phyloP scores from a whole-genome alignment of 2,888 invertebrate species.

The Heteromurus nitidus region DNA sequence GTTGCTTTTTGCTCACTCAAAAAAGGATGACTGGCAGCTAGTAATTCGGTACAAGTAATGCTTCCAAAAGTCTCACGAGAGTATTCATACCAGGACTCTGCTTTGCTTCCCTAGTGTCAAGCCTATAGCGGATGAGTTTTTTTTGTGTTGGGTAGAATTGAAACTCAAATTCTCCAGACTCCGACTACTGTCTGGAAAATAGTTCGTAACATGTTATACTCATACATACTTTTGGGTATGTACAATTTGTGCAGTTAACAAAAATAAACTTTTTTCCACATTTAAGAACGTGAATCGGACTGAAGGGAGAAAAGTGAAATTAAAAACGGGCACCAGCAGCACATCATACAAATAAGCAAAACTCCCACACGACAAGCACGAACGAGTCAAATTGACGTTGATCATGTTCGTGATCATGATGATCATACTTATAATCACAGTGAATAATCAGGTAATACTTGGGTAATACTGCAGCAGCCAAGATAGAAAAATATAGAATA shows the following conservation, averaged over 20 bases:
- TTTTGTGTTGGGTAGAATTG: conserved; percentile 30
- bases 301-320: neutral
- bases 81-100: neutral
- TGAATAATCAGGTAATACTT: conserved; percentile 45
- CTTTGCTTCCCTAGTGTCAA: conserved; percentile 20
- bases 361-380: conserved; percentile 58
- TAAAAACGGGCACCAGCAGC: conserved; percentile 32
- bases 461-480: neutral
- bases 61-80: conserved; percentile 39
- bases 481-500: too few relatives aligned
- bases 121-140: neutral
- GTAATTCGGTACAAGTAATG: conserved; percentile 52
- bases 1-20: conserved; percentile 39
- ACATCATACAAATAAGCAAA: conserved; percentile 27
- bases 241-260: too few relatives aligned
- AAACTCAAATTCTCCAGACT: conserved; percentile 47
- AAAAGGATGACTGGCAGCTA: conserved; percentile 41
- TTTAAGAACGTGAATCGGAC: too few relatives aligned
- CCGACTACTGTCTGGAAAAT: conserved; percentile 1
- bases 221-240: neutral
- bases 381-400: conserved; percentile 53
- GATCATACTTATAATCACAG: conserved; percentile 32
- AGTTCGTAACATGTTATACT: too few relatives aligned
- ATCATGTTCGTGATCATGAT: conserved; percentile 35
- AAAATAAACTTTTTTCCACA: too few relatives aligned